Evolutionary conservation across 2,888 invertebrate species (phyloP).

Genomic region (Lasioglossum morio): DNA sequence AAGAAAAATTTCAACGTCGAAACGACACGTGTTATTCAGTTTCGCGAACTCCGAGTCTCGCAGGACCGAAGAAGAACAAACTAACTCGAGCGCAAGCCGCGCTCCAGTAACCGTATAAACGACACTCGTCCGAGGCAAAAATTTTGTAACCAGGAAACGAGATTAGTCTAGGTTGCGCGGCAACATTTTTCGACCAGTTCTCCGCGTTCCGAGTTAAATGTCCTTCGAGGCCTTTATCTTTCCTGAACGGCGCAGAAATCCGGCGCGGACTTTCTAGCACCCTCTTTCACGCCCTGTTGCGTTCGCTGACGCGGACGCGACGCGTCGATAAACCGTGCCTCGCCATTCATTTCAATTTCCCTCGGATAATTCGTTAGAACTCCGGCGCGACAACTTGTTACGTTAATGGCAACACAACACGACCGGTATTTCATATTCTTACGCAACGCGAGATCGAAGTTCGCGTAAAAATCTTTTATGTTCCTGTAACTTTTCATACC

Average conservation of each 20-base stretch:
- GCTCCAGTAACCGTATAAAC: not conserved
- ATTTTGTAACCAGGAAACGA: not conserved
- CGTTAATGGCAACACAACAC: slow-evolving; percentile 28
- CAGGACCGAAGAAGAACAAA: not conserved
- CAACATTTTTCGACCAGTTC: slow-evolving; percentile 1
- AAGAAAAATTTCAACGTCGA: not conserved
- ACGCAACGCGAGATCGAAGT: not conserved
- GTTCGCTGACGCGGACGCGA: not conserved
- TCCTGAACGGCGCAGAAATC: not conserved
- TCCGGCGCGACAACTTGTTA: slow-evolving; percentile 16
- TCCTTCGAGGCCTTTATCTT: slow-evolving; percentile 6
- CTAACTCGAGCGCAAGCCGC: not conserved
- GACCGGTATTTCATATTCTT: slow-evolving; percentile 54
- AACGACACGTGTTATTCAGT: not conserved
- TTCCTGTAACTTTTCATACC: too few species aligned
- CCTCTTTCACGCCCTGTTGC: slow-evolving; percentile 3
- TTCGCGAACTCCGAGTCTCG: not conserved
- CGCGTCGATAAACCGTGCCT: not conserved
- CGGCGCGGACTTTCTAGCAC: not conserved
- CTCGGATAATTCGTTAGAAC: slow-evolving; percentile 10
- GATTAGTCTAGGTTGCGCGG: not conserved
- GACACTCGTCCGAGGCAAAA: not conserved
- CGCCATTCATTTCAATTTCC: slow-evolving; percentile 1
- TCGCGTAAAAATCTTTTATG: too few species aligned
- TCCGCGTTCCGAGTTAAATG: not conserved